Percentiles rank a stretch among this genome's conserved stretches.
phyloP scores from a whole-genome alignment of 2,113 vertebrate species.

The Bubo scandiacus region DNA sequence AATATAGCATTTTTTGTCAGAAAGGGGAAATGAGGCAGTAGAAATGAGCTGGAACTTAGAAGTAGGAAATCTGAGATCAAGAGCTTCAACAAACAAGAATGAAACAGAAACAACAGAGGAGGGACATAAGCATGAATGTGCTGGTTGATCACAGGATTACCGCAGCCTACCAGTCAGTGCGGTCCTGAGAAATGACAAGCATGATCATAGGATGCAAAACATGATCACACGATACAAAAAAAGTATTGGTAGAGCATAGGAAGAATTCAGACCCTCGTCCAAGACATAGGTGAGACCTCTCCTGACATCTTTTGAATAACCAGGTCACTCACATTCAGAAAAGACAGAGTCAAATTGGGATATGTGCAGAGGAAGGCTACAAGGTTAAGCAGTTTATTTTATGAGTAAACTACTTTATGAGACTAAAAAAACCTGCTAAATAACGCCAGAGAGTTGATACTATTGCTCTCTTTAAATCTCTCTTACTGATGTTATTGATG shows the following conservation, averaged over 20 bases:
- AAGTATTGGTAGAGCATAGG: neutral
- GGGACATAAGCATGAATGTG: neutral
- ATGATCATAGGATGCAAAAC: neutral
- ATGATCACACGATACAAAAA: neutral
- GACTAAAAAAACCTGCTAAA: neutral
- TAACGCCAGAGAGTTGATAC: neutral
- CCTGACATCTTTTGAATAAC: neutral
- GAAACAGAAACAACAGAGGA: neutral
- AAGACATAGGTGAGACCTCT: neutral
- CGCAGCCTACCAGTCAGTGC: accelerated
- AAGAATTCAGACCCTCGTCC: neutral
- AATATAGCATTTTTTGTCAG: neutral
- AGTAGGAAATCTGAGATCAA: neutral
- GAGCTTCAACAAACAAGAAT: neutral
- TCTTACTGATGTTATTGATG: neutral
- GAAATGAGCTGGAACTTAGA: neutral
- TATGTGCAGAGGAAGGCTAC: neutral
- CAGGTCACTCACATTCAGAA: neutral
- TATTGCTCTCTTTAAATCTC: neutral
- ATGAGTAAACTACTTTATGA: neutral
- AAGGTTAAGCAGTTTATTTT: neutral
- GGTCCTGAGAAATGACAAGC: neutral
- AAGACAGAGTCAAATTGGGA: neutral
- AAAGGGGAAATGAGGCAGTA: neutral
- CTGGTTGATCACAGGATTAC: neutral